Percentiles rank a stretch among this genome's conserved stretches.
phyloP scores from a whole-genome alignment of 2,888 invertebrate species.

The Cloeon dipterum region DNA sequence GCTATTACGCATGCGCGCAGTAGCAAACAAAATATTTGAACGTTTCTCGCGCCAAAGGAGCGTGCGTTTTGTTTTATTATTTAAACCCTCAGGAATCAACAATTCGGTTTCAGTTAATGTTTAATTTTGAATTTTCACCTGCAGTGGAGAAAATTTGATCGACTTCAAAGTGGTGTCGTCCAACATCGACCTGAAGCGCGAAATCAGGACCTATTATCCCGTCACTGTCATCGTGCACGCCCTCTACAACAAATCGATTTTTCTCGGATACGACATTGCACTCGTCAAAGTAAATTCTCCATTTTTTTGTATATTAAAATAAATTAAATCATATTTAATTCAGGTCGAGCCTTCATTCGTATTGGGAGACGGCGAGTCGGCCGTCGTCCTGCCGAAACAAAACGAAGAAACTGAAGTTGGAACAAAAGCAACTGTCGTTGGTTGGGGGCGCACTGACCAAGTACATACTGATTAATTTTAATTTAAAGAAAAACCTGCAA shows the following conservation, averaged over 20 bases:
- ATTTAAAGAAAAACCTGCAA: neutral
- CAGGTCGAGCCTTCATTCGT: neutral
- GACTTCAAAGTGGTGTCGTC: neutral
- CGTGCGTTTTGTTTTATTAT: no score
- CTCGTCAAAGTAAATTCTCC: neutral
- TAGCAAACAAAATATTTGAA: no score
- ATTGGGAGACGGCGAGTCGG: neutral
- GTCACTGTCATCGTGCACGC: neutral
- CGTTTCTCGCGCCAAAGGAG: no score
- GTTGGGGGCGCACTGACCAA: neutral
- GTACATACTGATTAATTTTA: no score
- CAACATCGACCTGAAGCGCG: neutral
- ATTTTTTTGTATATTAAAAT: no score
- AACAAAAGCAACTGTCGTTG: neutral
- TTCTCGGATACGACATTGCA: neutral
- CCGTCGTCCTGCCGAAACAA: neutral
- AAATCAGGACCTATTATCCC: neutral
- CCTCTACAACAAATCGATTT: neutral
- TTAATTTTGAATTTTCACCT: no score
- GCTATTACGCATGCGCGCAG: no score
- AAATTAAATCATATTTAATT: no score
- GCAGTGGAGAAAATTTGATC: no score
- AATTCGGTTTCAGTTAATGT: no score
- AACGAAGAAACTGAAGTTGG: neutral
- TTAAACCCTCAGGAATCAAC: no score